These are phyloP conservation scores for Oryctolagus cuniculus DNA, from an alignment of 2,113 vertebrate species.

Conservation along the genomic window mOryCun1.1 NC_091432.1:116462501-116463000, in stretches of 20 bases:
- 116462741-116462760: not conserved
- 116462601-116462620: not conserved
- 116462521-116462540: not conserved
- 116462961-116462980: no score
- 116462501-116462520: not conserved
- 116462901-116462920: no score
- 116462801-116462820: no score
- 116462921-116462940: no score
- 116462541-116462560: not conserved
- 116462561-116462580: not conserved
- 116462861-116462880: no score
- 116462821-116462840: no score
- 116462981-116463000: no score
- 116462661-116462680: not conserved
- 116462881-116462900: no score
- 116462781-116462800: no score
- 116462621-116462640: conserved; percentile 12
- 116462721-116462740: not conserved
- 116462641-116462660: not conserved
- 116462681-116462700: not conserved
- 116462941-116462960: no score
- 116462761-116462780: no score
- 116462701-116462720: not conserved
- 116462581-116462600: not conserved
- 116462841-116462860: no score